Percentiles rank a stretch among this genome's conserved stretches.
These are phyloP conservation scores for Rhinopomastus cyanomelas DNA, from an alignment of 2,113 vertebrate genomes.

Conservation along the genomic window DNA sequence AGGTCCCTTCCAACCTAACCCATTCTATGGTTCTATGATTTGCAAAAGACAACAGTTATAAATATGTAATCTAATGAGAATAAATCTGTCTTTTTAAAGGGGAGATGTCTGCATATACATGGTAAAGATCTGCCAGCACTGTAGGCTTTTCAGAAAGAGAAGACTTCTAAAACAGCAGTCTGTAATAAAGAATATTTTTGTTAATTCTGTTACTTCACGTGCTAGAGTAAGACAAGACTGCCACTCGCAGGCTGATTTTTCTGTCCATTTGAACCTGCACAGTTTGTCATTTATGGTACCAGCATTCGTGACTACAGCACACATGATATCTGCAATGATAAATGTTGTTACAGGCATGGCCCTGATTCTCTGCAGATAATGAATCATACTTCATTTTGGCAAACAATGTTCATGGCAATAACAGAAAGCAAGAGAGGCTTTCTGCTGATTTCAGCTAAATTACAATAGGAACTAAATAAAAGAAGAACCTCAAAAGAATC, in stretches of 20 bases:
- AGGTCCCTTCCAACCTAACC: too few species aligned
- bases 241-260: background rate
- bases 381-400: background rate
- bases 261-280: background rate
- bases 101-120: background rate
- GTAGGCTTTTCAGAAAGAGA: background rate
- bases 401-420: background rate
- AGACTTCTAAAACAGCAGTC: background rate
- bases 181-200: too few species aligned
- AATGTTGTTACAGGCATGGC: background rate
- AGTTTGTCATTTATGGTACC: background rate
- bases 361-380: background rate
- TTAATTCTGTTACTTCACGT: background rate
- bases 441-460: background rate
- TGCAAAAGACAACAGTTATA: background rate
- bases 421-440: background rate
- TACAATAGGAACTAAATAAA: background rate
- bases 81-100: background rate
- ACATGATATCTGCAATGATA: background rate
- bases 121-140: background rate
- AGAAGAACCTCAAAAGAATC: background rate
- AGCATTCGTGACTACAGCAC: background rate
- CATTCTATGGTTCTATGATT: background rate
- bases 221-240: background rate
- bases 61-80: background rate